Percentiles rank a stretch among this genome's conserved stretches.
These are phyloP conservation scores for Leptodactylus fuscus DNA, from an alignment of 2,113 vertebrate genomes.

Conservation along the genomic window DNA sequence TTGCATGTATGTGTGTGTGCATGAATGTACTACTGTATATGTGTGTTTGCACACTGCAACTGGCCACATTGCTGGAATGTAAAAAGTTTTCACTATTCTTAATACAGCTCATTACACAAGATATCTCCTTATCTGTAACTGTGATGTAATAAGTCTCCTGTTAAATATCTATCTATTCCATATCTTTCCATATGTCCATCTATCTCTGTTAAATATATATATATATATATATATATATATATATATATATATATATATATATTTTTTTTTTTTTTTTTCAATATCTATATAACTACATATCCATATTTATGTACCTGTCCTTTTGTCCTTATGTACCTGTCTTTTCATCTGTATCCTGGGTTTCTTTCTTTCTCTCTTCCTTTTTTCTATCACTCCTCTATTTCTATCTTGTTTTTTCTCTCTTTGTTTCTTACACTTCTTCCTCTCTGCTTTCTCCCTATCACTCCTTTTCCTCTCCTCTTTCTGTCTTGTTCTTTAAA, in stretches of 20 bases:
- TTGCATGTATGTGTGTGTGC: background rate
- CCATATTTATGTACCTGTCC: background rate
- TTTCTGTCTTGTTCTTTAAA: too few species aligned
- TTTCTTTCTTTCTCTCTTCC: background rate
- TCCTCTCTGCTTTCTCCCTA: background rate
- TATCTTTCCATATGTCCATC: background rate
- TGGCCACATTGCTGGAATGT: background rate
- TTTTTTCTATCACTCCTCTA: background rate
- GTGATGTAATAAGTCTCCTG: too few species aligned
- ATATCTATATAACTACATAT: background rate
- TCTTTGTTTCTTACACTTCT: background rate
- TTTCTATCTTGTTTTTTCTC: background rate
- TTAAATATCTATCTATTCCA: background rate
- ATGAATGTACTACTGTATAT: too few species aligned
- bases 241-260: background rate
- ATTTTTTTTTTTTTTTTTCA: background rate
- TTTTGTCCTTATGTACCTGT: background rate
- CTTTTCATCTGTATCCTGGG: background rate
- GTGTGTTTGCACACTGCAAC: background rate
- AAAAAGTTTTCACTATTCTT: constrained; percentile 11
- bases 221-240: too few species aligned
- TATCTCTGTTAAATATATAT: too few species aligned
- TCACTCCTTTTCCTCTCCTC: background rate
- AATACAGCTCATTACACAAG: constrained; percentile 13
- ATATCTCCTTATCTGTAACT: too few species aligned